Base-by-base conservation (phyloP, 2,113 vertebrate genomes). In the Isichthys henryi region DNA sequence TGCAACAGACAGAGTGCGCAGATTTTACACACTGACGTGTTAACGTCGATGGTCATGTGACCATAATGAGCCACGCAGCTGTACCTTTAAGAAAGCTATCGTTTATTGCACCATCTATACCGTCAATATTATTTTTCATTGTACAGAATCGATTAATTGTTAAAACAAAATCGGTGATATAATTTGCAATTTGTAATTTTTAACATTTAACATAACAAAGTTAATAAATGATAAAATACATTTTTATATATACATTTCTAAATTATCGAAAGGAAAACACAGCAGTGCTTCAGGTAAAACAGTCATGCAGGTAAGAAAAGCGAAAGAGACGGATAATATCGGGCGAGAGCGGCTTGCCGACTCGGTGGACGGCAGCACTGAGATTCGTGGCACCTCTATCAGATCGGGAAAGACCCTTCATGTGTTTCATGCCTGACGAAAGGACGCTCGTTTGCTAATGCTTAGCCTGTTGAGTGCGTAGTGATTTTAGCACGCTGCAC, bases 1-100 rank as follows among this genome's bases (percentile, higher is more conserved):
- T 99, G 96, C 88, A 95, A 89, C 88, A 88, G 92, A 94, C 92
- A 92, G 62, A 48, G 90, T 88, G 93, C 74, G 93, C 39, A 93
- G 45, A 93, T 88, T 92, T 87, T 80, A 58, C 3, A 21, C 46
- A 89, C 56, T 80, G 88, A 89, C 10, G 88, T 62, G 58, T 48
- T 48, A 86, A 86, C 23, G 15, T 3, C 0, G 10, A 39, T 8
- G 45, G n/a, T 15, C 39, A 23, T 85, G 45, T 48, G 21, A 31
- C 62, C 62, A 11, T 45, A n/a, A 50, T 27, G 83, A 23, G 45
- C 83, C 46, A 48, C 5, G 83, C 46, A 8, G 3, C 23, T 27
- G 82, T 49, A 13, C 50, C 50, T 52, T 53, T 87, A 53, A 87
- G 50, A 52, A 53, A 56, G 50, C 5, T 11, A 31, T 53, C 31